Base-by-base conservation (phyloP, 2,797 vertebrate genomes). In the Hoplostethus atlanticus region DNA sequence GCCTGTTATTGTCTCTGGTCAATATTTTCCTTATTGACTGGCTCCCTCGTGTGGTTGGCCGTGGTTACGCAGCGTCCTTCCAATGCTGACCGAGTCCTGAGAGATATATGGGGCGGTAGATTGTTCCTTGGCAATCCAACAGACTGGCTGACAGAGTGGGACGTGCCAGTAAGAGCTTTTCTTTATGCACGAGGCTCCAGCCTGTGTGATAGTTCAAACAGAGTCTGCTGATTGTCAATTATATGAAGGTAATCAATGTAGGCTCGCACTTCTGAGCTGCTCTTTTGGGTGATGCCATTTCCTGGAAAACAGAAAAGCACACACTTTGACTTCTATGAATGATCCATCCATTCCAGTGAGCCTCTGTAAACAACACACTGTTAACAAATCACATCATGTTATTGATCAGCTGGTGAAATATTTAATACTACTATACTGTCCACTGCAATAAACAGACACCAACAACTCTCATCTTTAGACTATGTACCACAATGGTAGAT, bases 201-300 rank as follows among this genome's bases (percentile, higher is more conserved):
- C 86, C 97, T 93, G 91, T 98, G 97, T 0, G 98, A 99, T 80
- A 99, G 96, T 81, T 98, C 96, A 54, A 99, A 99, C 69, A 98
- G 95, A 85, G 95, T 96, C 93, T 99, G 96, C 91, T 99, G 97
- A 97, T 96, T 99, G 95, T 99, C 97, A 2, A 99, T 97, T 91
- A 99, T 91, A 0, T 96, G 96, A 86, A 99, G 94, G 89, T 97
- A 94, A 79, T 97, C 95, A 5, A 96, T 67, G 38, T 96, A 97
- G 77, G 95, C 92, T 85, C 94, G 96, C 68, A 96, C 94, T 68
- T 99, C 97, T 0, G 95, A 90, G 68, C 96, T 96, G 81, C 97
- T 97, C 88, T 98, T 98, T 1, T 96, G 95, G 66, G 90, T 87
- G 72, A 95, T 76, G 80, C 95, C 95, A 59, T 95, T 95, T 91